Base-by-base conservation (phyloP, 2,797 vertebrate genomes). In the Eulemur rubriventer region DNA sequence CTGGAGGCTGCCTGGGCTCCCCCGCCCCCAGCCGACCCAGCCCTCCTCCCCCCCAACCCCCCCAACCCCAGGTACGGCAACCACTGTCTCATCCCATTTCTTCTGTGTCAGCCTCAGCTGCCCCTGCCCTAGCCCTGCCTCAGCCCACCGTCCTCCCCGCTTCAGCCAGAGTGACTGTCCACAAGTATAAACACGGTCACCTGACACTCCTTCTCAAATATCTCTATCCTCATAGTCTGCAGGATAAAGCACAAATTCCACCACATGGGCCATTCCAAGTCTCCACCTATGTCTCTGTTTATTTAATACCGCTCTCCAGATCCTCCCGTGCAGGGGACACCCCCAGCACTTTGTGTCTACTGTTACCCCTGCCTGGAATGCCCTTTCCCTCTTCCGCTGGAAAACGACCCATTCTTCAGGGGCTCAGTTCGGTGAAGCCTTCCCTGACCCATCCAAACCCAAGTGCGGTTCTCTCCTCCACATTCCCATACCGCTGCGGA, bases 161-260 rank as follows among this genome's bases (percentile, higher is more conserved):
- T 30, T 38, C 24, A 43, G n/a, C 46, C 61, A 24, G 38, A 35
- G 46, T 30, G n/a, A 61, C 30, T 2, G 0, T 17, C 55, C 33
- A 16, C 33, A 2, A 24, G 61, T 2, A 7, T 33, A 46, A 59
- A 35, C 59, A 4, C 4, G 18, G 72, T 73, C 73, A 90, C 41
- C 87, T 26, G 82, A 61, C 67, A 35, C 59, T 48, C 26, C 84
- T 81, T 70, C 76, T 84, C 75, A 75, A 76, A 13, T 76, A 26
- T 76, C 82, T 59, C 86, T 59, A n/a, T 57, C 38, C 65, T 67
- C 38, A 55, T 18, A 41, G 65, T n/a, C 46, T 4, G 0, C 35
- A 82, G 69, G 87, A 46, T 41, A 38, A 87, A 82, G 30, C 69
- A 81, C 88, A 75, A 52, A 69, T 76, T 76, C 67, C 43, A 72